Base-by-base conservation (phyloP, 2,113 vertebrate species). In the Eira barbara region DNA sequence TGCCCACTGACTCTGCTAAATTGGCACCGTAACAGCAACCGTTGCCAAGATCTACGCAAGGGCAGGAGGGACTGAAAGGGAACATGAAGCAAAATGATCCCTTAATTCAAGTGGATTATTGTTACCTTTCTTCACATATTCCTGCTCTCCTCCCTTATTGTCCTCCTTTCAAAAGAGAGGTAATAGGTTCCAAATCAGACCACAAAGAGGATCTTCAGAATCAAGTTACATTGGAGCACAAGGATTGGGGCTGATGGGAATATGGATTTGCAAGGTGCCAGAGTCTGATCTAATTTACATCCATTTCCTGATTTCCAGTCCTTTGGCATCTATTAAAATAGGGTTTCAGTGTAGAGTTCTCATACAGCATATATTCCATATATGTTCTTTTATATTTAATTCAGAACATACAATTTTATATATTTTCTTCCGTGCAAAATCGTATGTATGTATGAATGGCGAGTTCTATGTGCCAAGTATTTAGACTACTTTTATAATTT, bases 181-280 rank as follows among this genome's bases (percentile, higher is more conserved):
- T 96, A 94, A 93, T 93, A 97, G 88, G 85, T 95, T 97, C 97
- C 92, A 98, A 97, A 96, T 98, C 91, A 86, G 67, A 96, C 97
- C 97, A 97, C 92, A 97, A 97, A 96, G 82, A 96, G 27, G 84
- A 96, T 96, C 97, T 96, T 96, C 95, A 97, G 90, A 93, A 96
- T 97, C 97, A 93, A 97, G 96, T 94, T 94, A 96, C 97, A 97
- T 83, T 97, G 94, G 65, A 98, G 67, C 31, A 10, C 69, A 73
- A 79, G 86, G 91, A 96, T 65, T n/a, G 82, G 82, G 88, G 34
- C 71, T 97, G 82, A 95, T 59, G 80, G 71, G 97, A 97, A 96
- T 95, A 97, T 95, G 94, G 83, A 95, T 89, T 97, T 94, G 45
- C 69, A 85, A 88, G 92, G 83, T 96, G 96, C 95, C 96, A 97